Evolutionary conservation across 1,140 invertebrate species (phyloP).

Genomic region (Akabosia matsudoensis): DNA sequence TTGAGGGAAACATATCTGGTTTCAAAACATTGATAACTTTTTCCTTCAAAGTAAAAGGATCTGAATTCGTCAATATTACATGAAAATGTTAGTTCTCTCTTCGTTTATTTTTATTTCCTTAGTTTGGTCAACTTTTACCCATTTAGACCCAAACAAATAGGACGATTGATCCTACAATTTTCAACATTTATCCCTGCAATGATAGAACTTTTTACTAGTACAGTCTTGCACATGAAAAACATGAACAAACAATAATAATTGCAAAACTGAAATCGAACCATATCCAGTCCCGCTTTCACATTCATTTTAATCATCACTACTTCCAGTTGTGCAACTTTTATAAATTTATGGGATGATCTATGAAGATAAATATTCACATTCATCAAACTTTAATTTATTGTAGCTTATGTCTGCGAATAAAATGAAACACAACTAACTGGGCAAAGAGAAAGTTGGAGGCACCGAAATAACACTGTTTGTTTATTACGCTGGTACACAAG

Average conservation of each 20-base stretch:
- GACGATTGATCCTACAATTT: too few species aligned
- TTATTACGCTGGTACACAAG: too few species aligned
- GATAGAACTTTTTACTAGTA: too few species aligned
- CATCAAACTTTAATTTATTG: slow-evolving; percentile 24
- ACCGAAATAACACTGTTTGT: not conserved
- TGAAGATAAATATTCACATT: slow-evolving; percentile 18
- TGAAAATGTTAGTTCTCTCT: too few species aligned
- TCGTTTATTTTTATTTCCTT: not conserved
- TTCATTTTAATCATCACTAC: slow-evolving; percentile 3
- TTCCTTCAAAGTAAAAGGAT: too few species aligned
- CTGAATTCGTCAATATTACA: too few species aligned
- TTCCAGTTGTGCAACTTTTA: slow-evolving; percentile 5
- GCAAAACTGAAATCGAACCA: slow-evolving; percentile 1
- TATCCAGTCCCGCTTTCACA: not conserved
- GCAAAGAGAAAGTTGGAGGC: not conserved
- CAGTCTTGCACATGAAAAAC: too few species aligned
- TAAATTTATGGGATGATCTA: slow-evolving; percentile 16
- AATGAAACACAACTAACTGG: not conserved
- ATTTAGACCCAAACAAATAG: not conserved
- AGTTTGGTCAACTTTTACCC: not conserved
- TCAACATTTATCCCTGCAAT: too few species aligned
- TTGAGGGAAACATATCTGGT: not conserved
- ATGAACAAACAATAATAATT: not conserved
- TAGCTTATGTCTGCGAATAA: not conserved
- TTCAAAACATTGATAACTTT: too few species aligned